phyloP scores from a whole-genome alignment of 2,888 invertebrate genomes.

The Octodonta nipae region DNA sequence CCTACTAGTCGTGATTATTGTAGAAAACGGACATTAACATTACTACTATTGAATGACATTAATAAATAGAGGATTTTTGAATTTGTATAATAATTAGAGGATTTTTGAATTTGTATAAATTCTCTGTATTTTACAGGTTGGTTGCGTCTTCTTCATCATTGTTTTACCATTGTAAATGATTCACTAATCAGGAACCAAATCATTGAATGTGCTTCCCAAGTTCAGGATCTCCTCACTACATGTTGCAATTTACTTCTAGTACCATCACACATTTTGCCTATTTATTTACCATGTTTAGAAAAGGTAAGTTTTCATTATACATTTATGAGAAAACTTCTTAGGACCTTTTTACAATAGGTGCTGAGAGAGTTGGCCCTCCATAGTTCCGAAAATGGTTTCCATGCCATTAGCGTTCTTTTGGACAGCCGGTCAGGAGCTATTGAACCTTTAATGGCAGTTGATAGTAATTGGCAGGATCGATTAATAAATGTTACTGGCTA shows the following conservation, averaged over 20 bases:
- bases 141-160: conserved; percentile 69
- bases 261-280: conserved; percentile 47
- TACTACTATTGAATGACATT: no score
- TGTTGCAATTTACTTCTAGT: conserved; percentile 60
- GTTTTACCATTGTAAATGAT: conserved; percentile 44
- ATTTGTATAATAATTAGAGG: no score
- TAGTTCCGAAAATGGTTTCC: conserved; percentile 45
- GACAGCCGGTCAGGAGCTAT: conserved; percentile 38
- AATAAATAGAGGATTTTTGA: no score
- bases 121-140: conserved; percentile 47
- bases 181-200: conserved; percentile 38
- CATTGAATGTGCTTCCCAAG: conserved; percentile 49
- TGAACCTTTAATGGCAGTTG: conserved; percentile 27
- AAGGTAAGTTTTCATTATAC: conserved; percentile 36
- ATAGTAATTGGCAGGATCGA: conserved; percentile 27
- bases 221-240: conserved; percentile 52
- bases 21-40: no score
- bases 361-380: conserved; percentile 55
- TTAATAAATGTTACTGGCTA: conserved; percentile 32
- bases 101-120: conserved; percentile 30
- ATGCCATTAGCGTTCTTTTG: conserved; percentile 44
- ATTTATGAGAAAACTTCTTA: background rate
- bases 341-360: conserved; percentile 30
- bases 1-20: no score
- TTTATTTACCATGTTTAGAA: conserved; percentile 51